A percentile compares a stretch with the other conserved stretches of the same genome.
phyloP scores from a whole-genome alignment of 2,113 vertebrate species.

The Planiliza haematocheilus region DNA sequence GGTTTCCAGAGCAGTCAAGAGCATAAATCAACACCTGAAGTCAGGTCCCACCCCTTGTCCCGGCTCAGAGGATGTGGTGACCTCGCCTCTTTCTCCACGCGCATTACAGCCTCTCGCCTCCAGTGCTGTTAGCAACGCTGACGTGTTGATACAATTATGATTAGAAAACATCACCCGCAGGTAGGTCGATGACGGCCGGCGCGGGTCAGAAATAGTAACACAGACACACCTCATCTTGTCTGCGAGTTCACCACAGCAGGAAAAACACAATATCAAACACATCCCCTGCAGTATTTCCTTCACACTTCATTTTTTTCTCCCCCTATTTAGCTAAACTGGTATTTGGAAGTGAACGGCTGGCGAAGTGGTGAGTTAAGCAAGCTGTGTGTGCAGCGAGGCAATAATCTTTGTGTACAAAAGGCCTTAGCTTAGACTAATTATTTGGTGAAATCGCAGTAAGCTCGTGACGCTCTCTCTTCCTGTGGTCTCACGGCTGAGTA shows the following conservation, averaged over 20 bases:
- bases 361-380: slow-evolving; percentile 24
- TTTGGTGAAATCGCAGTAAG: slow-evolving; percentile 68
- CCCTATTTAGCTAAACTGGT: slow-evolving; percentile 29
- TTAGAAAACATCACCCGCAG: slow-evolving; percentile 71
- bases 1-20: slow-evolving; percentile 75
- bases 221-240: slow-evolving; percentile 65
- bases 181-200: slow-evolving; percentile 66
- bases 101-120: slow-evolving; percentile 49
- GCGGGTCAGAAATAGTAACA: slow-evolving; percentile 36
- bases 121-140: slow-evolving; percentile 39
- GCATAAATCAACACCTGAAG: slow-evolving; percentile 71
- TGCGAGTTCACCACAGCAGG: slow-evolving; percentile 16
- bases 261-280: slow-evolving; percentile 55
- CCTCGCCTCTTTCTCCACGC: slow-evolving; percentile 63
- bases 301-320: slow-evolving; percentile 4
- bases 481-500: slow-evolving; percentile 71
- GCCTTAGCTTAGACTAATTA: slow-evolving; percentile 73
- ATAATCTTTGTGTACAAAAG: slow-evolving; percentile 54
- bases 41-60: slow-evolving; percentile 61
- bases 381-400: slow-evolving; percentile 40
- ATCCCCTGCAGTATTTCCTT: slow-evolving; percentile 22
- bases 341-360: slow-evolving; percentile 21
- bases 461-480: slow-evolving; percentile 60
- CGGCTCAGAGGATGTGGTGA: slow-evolving; percentile 75
- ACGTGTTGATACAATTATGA: slow-evolving; percentile 76